phyloP scores from a whole-genome alignment of 2,888 invertebrate species.

The Agonopterix arenella region DNA sequence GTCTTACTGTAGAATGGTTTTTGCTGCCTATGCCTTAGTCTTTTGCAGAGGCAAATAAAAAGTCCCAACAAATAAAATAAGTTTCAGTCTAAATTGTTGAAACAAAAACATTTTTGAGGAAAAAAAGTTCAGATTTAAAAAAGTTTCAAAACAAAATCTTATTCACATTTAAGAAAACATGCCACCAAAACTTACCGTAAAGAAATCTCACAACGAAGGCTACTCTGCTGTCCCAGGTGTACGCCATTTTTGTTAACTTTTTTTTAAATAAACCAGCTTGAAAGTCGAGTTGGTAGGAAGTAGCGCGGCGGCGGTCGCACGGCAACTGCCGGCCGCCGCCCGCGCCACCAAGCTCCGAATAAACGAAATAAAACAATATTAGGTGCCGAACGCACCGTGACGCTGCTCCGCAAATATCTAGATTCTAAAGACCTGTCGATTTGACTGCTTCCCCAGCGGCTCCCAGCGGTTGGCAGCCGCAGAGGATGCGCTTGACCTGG shows the following conservation, averaged over 20 bases:
- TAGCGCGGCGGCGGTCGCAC: slow-evolving; percentile 40
- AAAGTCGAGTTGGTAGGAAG: slow-evolving; percentile 11
- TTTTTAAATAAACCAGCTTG: not conserved
- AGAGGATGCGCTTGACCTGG: slow-evolving; percentile 9
- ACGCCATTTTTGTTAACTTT: slow-evolving; percentile 76
- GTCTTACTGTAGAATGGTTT: too few relatives aligned
- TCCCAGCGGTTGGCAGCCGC: slow-evolving; percentile 6
- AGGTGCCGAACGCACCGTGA: not conserved
- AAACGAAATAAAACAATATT: slow-evolving; percentile 25
- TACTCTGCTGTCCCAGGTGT: slow-evolving; percentile 90
- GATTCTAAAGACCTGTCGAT: slow-evolving; percentile 7
- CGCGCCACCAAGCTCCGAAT: slow-evolving; percentile 35
- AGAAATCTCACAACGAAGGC: slow-evolving; percentile 88
- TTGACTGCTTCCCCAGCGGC: slow-evolving; percentile 6
- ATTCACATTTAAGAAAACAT: slow-evolving; percentile 2
- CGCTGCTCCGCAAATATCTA: slow-evolving; percentile 10
- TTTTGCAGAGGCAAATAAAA: too few relatives aligned
- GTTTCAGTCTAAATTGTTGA: not conserved
- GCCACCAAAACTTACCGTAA: slow-evolving; percentile 80
- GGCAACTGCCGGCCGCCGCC: slow-evolving; percentile 45
- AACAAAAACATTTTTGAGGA: too few relatives aligned
- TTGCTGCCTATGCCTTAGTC: too few relatives aligned
- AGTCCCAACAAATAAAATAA: too few relatives aligned
- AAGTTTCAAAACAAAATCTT: too few relatives aligned
- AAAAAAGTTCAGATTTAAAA: not conserved